Evolutionary conservation across 2,888 invertebrate species (phyloP), one percentile per base, ranked within the genome.

Genomic region (Parnassius orleans): DNA sequence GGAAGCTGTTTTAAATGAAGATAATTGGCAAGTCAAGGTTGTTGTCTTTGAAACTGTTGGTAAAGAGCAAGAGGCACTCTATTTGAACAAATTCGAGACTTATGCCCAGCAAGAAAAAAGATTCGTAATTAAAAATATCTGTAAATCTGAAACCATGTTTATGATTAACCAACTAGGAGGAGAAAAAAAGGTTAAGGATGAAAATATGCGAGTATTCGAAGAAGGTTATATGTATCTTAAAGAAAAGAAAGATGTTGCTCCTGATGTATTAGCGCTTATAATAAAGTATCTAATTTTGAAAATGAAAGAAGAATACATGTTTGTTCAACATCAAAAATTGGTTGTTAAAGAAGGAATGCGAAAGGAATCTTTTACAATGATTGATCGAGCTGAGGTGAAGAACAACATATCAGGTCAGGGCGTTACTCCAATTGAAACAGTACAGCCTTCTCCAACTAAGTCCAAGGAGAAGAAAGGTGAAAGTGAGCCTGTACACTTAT

Each of bases 111-210:
- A 84, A 72, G 90, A 90, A 69, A 86, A 81, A 72, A 74, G 91
- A 68, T 90, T 87, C 71, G 88, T 91, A 0, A 77, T 90, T 2
- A 91, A 90, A 74, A 90, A 87, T 70, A 90, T 91, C 57, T 86
- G 85, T 65, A 89, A 85, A 78, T 84, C 87, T 1, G 90, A 91
- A 77, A 90, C 90, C 3, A 84, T 86, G 59, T 90, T 90, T 66
- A 91, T 91, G 91, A 78, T 90, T 3, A 90, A 90, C 69, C 90
- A 90, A 72, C 78, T 90, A 9, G 90, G 90, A 7, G 82, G 79
- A 11, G 90, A 90, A 57, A 90, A 88, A 69, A 89, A 88, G 69
- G 73, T 83, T 0, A 89, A 84, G 75, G 87, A 90, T 69, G 84
- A 84, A 12, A 85, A 74, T 72, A 72, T 86, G 24, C 72, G 84